phyloP scores from a whole-genome alignment of 2,113 vertebrate species.

The Cyphomyrus discorhynchus region DNA sequence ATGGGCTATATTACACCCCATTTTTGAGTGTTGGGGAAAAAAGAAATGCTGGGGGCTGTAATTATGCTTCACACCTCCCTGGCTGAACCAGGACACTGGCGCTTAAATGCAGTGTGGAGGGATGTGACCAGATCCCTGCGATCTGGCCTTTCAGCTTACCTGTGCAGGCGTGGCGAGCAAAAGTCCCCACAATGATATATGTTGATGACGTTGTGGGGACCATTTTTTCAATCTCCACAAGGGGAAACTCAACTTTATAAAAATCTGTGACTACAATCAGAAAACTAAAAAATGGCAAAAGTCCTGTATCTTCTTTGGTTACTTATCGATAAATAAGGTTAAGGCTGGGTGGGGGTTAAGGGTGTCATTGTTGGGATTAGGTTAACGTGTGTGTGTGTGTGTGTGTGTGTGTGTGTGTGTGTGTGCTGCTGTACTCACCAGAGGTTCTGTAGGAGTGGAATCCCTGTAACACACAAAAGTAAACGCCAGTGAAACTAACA shows the following conservation, averaged over 20 bases:
- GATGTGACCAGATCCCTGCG: neutral
- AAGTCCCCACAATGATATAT: too few relatives aligned
- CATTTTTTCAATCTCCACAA: too few relatives aligned
- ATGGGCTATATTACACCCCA: neutral
- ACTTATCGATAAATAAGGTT: neutral
- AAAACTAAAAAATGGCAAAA: neutral
- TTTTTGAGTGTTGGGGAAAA: neutral
- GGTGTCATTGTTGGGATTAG: neutral
- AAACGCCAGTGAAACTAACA: neutral
- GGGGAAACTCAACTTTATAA: neutral
- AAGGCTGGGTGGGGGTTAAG: neutral
- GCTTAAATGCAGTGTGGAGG: neutral
- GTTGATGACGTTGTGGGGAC: too few relatives aligned
- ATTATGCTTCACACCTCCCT: neutral
- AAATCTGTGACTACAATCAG: neutral
- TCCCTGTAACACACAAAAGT: constrained; percentile 42
- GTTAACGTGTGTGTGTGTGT: neutral
- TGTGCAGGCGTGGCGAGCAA: too few relatives aligned
- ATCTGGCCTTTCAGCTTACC: too few relatives aligned
- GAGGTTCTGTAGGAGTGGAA: constrained; percentile 44
- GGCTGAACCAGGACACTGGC: neutral
- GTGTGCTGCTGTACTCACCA: constrained; percentile 42
- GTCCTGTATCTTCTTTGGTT: neutral
- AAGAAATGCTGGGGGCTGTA: neutral
- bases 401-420: neutral